Percentiles rank a stretch among this genome's conserved stretches.
Evolutionary conservation across 2,113 vertebrate species (phyloP).

Genomic region (Chaenocephalus aceratus): DNA sequence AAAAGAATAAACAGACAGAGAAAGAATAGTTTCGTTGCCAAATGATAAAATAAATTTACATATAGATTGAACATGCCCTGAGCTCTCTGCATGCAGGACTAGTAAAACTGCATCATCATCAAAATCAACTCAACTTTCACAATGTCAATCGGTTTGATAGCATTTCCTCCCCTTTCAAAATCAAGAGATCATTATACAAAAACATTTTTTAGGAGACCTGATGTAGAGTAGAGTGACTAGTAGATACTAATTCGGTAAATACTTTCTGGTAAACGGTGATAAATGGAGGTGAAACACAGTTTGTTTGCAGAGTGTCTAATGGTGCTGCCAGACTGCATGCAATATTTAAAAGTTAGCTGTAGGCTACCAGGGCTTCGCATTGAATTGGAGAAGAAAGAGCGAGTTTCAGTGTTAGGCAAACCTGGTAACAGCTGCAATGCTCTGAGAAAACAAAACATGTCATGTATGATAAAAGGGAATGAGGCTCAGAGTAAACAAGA

Average conservation of each 20-base stretch:
- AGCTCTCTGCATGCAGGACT: neutral
- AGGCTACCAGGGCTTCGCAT: neutral
- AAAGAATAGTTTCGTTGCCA: neutral
- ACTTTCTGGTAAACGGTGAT: constrained; percentile 9
- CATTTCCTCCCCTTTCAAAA: neutral
- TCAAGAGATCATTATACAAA: neutral
- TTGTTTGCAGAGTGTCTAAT: constrained; percentile 42
- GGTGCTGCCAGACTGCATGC: constrained; percentile 36
- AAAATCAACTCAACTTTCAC: neutral
- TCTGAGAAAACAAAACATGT: neutral
- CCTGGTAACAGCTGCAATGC: neutral
- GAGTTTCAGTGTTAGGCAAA: neutral
- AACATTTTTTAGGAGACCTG: neutral
- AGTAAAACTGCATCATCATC: neutral
- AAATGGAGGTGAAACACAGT: constrained; percentile 24
- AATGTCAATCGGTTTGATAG: neutral
- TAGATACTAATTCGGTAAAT: neutral
- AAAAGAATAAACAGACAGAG: constrained; percentile 3
- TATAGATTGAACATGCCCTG: constrained; percentile 24
- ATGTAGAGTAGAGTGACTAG: neutral
- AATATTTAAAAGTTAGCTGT: constrained; percentile 53
- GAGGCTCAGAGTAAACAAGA: neutral
- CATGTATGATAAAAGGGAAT: neutral
- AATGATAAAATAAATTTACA: constrained; percentile 37
- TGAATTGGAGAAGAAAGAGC: constrained; percentile 7